These are phyloP conservation scores for Lasiommata megera DNA, from an alignment of 2,888 invertebrate species.

Conservation along the genomic window DNA sequence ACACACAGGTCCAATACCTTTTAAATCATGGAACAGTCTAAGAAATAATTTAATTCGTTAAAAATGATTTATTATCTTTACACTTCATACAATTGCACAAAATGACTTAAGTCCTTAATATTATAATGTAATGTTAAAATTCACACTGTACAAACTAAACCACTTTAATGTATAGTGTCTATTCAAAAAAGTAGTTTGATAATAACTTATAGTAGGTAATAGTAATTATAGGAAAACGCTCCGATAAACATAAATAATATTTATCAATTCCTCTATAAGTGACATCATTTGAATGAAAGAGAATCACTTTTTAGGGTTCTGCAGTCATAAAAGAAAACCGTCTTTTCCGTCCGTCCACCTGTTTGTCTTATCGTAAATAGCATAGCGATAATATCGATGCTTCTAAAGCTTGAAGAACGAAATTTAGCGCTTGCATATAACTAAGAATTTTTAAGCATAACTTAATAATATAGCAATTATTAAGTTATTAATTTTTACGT, in stretches of 20 bases:
- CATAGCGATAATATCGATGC: background rate
- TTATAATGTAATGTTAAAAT: constrained; percentile 34
- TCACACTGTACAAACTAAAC: constrained; percentile 45
- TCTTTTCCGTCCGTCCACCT: background rate
- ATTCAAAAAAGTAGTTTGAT: constrained; percentile 21
- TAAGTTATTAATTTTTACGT: no score
- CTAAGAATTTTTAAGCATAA: no score
- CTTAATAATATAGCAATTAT: no score
- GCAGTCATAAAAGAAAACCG: background rate
- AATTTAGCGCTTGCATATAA: no score
- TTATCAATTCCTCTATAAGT: constrained; percentile 28
- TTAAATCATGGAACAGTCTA: background rate
- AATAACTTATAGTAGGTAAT: constrained; percentile 9
- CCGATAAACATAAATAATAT: constrained; percentile 12
- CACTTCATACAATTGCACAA: constrained; percentile 51
- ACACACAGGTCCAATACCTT: no score
- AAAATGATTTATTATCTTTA: constrained; percentile 55
- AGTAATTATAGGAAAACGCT: constrained; percentile 3
- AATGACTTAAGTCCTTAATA: constrained; percentile 35
- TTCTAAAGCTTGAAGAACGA: no score
- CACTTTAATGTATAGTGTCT: constrained; percentile 1
- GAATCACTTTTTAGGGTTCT: background rate
- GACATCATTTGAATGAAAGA: constrained; percentile 11
- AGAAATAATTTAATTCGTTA: constrained; percentile 37
- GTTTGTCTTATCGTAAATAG: background rate